Evolutionary conservation across 1,140 invertebrate species (phyloP).

Genomic region (Kradibia gibbosae): DNA sequence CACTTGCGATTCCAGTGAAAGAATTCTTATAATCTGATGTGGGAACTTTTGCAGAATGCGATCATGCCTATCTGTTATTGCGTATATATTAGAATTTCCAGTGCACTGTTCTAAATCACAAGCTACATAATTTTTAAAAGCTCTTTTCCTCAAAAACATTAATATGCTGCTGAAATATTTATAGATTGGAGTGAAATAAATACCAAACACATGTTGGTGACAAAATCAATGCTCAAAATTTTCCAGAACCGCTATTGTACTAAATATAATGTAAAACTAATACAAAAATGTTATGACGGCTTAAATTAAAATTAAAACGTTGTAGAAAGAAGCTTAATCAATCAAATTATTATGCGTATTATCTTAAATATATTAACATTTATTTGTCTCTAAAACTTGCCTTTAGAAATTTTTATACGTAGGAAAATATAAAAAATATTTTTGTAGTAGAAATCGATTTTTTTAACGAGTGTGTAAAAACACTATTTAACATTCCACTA

Average conservation of each 20-base stretch:
- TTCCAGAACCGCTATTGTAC: background rate
- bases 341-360: background rate
- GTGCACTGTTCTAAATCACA: background rate
- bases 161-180: background rate
- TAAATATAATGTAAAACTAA: background rate
- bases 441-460: background rate
- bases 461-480: background rate
- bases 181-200: background rate
- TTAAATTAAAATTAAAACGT: background rate
- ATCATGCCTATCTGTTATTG: background rate
- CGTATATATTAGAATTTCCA: background rate
- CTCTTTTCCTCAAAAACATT: constrained; percentile 4
- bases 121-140: background rate
- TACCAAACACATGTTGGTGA: background rate
- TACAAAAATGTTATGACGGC: background rate
- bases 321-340: background rate
- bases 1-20: background rate
- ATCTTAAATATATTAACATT: too few relatives aligned
- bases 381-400: too few relatives aligned
- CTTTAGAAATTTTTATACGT: background rate
- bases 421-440: background rate
- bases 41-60: background rate
- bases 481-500: background rate
- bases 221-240: background rate
- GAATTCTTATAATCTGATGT: background rate